Conservation (phyloP, 1,140 invertebrate species). For the Pantala flavescens region DNA sequence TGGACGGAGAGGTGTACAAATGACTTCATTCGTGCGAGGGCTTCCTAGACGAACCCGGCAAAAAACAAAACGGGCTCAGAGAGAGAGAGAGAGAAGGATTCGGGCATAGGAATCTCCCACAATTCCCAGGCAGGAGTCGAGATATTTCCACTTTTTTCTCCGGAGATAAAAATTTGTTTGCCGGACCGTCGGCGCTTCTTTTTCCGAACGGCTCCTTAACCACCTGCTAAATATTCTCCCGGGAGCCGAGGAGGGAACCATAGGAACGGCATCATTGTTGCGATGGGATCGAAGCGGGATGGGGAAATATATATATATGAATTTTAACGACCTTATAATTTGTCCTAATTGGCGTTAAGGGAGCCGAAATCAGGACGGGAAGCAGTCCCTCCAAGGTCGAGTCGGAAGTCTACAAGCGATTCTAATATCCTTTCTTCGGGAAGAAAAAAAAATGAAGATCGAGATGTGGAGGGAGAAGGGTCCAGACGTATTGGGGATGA, state of each 20-base stretch:
- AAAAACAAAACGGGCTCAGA: background rate
- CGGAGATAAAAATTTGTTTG: background rate
- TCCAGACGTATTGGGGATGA: too few species aligned
- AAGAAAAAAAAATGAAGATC: too few species aligned
- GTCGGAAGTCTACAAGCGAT: too few species aligned
- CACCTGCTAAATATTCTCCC: slow-evolving; percentile 9
- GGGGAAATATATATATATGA: background rate
- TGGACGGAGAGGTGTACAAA: too few species aligned
- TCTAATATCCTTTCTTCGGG: too few species aligned
- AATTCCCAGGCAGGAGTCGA: too few species aligned
- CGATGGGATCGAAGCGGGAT: background rate
- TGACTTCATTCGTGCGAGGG: too few species aligned
- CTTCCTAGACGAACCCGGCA: too few species aligned
- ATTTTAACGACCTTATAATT: slow-evolving; percentile 1
- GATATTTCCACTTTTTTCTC: background rate
- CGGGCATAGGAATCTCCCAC: background rate
- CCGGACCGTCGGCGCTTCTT: background rate
- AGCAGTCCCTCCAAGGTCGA: too few species aligned
- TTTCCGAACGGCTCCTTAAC: background rate
- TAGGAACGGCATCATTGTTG: background rate
- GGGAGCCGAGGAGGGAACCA: background rate
- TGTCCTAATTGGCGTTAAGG: background rate
- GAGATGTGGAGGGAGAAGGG: too few species aligned
- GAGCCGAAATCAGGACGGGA: too few species aligned
- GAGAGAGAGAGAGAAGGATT: background rate